phyloP scores from a whole-genome alignment of 1,140 invertebrate species.

The Drosophila arawakana region DNA sequence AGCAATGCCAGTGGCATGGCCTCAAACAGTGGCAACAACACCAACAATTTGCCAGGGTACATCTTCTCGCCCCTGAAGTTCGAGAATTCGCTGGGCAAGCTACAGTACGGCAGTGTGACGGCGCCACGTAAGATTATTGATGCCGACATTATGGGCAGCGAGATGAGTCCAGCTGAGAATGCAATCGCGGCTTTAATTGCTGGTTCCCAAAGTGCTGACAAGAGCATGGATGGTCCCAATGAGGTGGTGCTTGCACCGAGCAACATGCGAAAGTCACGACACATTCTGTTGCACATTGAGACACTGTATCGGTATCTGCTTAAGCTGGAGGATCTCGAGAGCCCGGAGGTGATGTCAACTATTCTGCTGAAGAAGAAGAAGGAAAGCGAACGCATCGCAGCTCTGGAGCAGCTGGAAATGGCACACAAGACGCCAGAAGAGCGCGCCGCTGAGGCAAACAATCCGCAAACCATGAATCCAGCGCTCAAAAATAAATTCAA shows the following conservation, averaged over 20 bases:
- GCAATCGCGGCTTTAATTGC: constrained; percentile 49
- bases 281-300: constrained; percentile 93
- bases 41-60: constrained; percentile 83
- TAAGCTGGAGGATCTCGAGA: constrained; percentile 90
- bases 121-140: constrained; percentile 97
- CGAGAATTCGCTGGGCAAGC: constrained; percentile 95
- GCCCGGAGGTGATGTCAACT: constrained; percentile 89
- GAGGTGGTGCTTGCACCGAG: constrained; percentile 63
- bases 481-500: constrained; percentile 77
- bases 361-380: constrained; percentile 87
- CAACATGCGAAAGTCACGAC: constrained; percentile 87
- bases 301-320: constrained; percentile 89
- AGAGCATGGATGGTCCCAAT: constrained; percentile 37
- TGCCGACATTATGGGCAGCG: constrained; percentile 90
- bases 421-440: constrained; percentile 73
- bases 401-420: constrained; percentile 85
- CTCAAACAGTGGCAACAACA: constrained; percentile 83
- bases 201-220: constrained; percentile 47
- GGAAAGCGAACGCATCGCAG: constrained; percentile 86
- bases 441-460: constrained; percentile 77
- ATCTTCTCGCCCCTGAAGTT: constrained; percentile 93
- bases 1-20: constrained; percentile 51
- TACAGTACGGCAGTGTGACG: constrained; percentile 94
- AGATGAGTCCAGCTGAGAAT: constrained; percentile 83
- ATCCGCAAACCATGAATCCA: constrained; percentile 84